A percentile compares a stretch with the other conserved stretches of the same genome.
These are phyloP conservation scores for Zoanthus sansibaricus DNA, from an alignment of 92 coral and sea anemone genomes.

Conservation along the genomic window DNA sequence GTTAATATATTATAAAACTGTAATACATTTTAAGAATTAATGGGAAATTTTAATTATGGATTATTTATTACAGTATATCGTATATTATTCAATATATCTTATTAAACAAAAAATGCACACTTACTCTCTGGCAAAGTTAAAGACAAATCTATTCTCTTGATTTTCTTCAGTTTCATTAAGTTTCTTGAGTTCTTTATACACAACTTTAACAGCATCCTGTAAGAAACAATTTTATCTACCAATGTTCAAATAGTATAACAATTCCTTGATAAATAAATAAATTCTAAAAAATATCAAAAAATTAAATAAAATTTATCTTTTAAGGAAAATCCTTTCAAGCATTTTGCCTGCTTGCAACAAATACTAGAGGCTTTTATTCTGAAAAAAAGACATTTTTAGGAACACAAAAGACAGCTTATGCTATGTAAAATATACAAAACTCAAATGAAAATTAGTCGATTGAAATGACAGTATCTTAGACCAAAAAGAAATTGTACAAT, in stretches of 20 bases:
- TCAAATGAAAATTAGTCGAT: neutral
- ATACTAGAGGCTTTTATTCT: neutral
- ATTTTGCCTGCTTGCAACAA: neutral
- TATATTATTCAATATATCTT: neutral
- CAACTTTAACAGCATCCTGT: slow-evolving; percentile 21
- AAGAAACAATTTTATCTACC: neutral
- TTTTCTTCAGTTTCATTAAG: slow-evolving; percentile 24
- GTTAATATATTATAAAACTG: neutral
- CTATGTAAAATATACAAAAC: neutral
- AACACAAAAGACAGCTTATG: neutral
- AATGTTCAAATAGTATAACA: neutral
- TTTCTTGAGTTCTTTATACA: slow-evolving; percentile 27
- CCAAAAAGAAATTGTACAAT: neutral
- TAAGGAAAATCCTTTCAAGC: neutral
- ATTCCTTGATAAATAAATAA: neutral
- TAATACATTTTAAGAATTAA: no score
- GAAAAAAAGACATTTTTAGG: neutral
- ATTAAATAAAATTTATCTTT: no score
- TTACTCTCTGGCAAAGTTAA: slow-evolving; percentile 2
- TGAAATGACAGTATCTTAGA: neutral
- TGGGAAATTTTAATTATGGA: neutral
- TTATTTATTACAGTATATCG: neutral
- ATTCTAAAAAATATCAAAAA: neutral
- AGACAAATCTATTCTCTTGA: slow-evolving; percentile 6
- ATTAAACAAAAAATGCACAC: neutral